These are phyloP conservation scores for Diceros bicornis DNA, from an alignment of 2,797 vertebrate genomes.

Conservation along the genomic window DNA sequence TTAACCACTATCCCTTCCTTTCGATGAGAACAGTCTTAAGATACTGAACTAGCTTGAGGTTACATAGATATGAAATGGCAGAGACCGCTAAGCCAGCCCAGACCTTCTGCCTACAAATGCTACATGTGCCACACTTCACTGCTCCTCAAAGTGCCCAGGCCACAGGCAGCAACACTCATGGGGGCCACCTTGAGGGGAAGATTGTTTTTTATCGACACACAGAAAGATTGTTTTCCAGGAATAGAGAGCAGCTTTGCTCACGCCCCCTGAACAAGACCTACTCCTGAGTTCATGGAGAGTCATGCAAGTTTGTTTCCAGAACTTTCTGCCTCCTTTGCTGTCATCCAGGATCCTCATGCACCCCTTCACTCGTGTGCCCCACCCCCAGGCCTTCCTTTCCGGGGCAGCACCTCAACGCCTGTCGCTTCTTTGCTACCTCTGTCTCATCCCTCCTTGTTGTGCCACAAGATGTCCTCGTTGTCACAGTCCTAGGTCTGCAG, in stretches of 20 bases:
- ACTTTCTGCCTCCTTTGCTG: not conserved
- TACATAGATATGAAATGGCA: not conserved
- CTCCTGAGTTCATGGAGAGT: not conserved
- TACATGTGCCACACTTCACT: not conserved
- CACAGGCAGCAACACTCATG: not conserved
- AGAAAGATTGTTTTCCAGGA: not conserved
- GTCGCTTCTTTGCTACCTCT: not conserved
- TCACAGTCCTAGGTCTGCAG: not conserved
- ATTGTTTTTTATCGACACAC: too few relatives aligned
- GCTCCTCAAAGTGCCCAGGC: not conserved
- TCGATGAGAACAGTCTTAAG: not conserved
- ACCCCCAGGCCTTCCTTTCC: not conserved
- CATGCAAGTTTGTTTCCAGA: not conserved
- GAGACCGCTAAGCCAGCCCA: not conserved
- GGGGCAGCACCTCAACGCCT: not conserved
- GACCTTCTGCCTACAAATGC: not conserved
- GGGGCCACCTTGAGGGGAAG: not conserved
- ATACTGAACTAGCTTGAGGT: not conserved
- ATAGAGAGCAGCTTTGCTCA: not conserved
- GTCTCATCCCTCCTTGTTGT: not conserved
- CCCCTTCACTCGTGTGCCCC: fast-evolving
- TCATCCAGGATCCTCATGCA: not conserved
- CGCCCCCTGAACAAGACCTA: not conserved
- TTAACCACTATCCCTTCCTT: not conserved
- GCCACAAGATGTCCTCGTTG: slow-evolving; percentile 62